Base-by-base conservation (phyloP, 2,113 vertebrate genomes). In the Monarcha castaneiventris region DNA sequence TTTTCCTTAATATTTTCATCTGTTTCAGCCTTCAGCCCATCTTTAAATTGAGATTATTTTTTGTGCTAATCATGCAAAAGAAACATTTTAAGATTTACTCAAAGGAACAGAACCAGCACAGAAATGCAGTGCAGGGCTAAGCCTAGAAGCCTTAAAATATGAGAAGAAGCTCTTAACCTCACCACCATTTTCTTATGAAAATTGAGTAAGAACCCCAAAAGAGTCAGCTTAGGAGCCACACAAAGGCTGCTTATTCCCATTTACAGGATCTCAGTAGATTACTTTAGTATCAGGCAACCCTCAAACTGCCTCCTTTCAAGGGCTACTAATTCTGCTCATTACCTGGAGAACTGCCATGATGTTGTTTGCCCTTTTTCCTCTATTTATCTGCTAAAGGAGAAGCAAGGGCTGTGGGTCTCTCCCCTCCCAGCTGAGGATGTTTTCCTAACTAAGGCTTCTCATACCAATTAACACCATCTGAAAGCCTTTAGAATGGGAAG, bases 281-380 rank as follows among this genome's bases (percentile, higher is more conserved):
- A 11, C 6, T 54, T 3, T 4, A 2, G 1, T 13, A 33, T 20
- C 23, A 48, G 9, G 1, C 7, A 90, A 20, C 6, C 16, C 14
- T 35, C 23, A 27, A 39, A 26, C 5, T 3, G 0, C 9, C 9
- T 46, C 8, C 30, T 44, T 35, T 56, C 35, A 35, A 48, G 1
- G 0, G 1, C 26, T 49, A 1, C 26, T 15, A 4, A 7, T 11
- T 43, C 16, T 11, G 0, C 2, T 62, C 3, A 17, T 81, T 55
- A 90, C 89, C 91, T 74, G 3, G 3, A 90, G 13, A 92, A 3
- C 18, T 61, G 1, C 39, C 20, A 56, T 0, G 0, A 4, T 1
- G 0, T 1, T 39, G 0, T 1, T n/a, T 9, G 19, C 44, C 12
- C 29, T 39, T 69, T 59, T 72, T 25, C 35, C 48, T 78, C 66